phyloP scores from a whole-genome alignment of 2,113 vertebrate genomes.

The Clarias magur region DNA sequence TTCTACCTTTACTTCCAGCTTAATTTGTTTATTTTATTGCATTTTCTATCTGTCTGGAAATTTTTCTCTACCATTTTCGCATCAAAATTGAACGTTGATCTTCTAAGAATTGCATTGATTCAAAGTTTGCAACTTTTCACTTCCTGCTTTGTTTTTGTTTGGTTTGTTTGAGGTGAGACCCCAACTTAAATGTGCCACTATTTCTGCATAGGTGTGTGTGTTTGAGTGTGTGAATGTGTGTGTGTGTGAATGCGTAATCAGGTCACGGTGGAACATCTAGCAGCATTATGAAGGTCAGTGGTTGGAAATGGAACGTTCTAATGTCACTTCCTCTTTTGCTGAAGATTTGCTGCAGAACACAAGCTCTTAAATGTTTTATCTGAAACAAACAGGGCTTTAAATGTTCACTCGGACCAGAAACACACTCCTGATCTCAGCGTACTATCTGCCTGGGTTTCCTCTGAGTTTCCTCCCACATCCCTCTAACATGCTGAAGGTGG shows the following conservation, averaged over 20 bases:
- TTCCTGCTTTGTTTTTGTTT: neutral
- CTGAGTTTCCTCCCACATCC: neutral
- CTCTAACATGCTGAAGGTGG: neutral
- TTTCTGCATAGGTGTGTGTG: neutral
- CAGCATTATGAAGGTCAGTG: constrained; percentile 23
- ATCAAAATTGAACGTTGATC: neutral
- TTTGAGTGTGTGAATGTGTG: neutral
- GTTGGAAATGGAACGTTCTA: constrained; percentile 1
- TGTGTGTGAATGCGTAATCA: neutral
- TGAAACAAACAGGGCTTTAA: neutral
- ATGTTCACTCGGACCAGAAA: neutral
- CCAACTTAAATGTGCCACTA: neutral
- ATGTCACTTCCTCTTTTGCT: neutral
- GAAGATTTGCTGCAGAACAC: too few species aligned
- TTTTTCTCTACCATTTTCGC: neutral
- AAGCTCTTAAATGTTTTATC: neutral
- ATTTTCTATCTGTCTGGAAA: too few species aligned
- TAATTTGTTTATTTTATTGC: too few species aligned
- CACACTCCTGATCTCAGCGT: neutral
- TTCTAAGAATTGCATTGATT: neutral
- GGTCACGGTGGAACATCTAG: neutral
- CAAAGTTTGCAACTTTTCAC: neutral
- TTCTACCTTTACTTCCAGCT: too few species aligned
- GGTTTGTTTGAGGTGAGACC: neutral
- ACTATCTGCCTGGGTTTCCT: too few species aligned